Conservation (phyloP, 2,113 vertebrate species). For the Platichthys flesus region DNA sequence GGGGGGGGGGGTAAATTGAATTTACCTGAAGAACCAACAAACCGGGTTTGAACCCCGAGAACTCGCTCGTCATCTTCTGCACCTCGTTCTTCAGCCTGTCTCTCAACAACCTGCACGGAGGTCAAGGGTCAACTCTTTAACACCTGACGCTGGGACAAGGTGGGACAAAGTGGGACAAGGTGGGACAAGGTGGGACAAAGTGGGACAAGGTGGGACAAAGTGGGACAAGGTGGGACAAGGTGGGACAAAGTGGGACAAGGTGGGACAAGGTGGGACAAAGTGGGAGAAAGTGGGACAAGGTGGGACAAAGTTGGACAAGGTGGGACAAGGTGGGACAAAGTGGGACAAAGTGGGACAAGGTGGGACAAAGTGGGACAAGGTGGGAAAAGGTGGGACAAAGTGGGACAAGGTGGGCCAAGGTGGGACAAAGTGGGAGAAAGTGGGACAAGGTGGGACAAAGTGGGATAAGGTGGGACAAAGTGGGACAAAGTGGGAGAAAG, state of each 20-base stretch:
- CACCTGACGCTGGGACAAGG: not conserved
- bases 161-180: not conserved
- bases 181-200: not conserved
- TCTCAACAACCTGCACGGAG: slow-evolving; percentile 86
- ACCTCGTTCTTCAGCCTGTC: slow-evolving; percentile 87
- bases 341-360: not conserved
- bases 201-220: not conserved
- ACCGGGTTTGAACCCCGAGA: slow-evolving; percentile 88
- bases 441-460: not conserved
- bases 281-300: not conserved
- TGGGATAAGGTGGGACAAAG: not conserved
- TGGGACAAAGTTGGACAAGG: not conserved
- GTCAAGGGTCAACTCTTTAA: not conserved
- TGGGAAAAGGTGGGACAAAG: not conserved
- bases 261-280: not conserved
- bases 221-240: not conserved
- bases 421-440: not conserved
- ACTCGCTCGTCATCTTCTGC: slow-evolving; percentile 82
- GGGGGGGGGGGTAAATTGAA: not conserved
- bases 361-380: not conserved
- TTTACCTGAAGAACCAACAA: slow-evolving; percentile 93
- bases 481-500: not conserved
- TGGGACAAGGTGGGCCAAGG: not conserved
- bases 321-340: not conserved
- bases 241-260: not conserved